These are phyloP conservation scores for Fregata magnificens DNA, from an alignment of 2,113 vertebrate genomes.

Conservation along the genomic window DNA sequence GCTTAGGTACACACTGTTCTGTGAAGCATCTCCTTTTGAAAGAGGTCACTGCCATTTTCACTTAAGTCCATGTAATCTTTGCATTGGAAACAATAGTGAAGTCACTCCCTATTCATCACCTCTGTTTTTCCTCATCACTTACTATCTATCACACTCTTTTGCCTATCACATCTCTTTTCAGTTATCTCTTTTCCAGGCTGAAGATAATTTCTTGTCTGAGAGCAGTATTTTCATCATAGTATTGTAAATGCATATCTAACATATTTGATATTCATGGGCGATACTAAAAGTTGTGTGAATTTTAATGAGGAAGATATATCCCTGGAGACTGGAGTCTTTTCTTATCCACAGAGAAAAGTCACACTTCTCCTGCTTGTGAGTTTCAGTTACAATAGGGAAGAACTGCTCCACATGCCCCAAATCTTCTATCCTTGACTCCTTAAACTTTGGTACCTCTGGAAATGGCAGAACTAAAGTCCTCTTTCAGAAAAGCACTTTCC, in stretches of 20 bases:
- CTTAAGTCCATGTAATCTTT: background rate
- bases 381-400: background rate
- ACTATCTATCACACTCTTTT: background rate
- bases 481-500: background rate
- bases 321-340: background rate
- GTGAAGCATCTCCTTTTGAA: background rate
- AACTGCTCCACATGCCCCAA: background rate
- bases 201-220: background rate
- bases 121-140: background rate
- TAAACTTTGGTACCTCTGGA: background rate
- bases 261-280: background rate
- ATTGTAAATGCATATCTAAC: background rate
- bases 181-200: background rate
- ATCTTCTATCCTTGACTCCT: background rate
- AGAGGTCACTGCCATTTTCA: background rate
- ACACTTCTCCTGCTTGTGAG: background rate
- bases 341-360: background rate
- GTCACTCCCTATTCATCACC: background rate
- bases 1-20: background rate
- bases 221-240: background rate
- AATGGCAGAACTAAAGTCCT: background rate
- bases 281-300: background rate
- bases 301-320: background rate
- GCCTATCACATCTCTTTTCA: background rate
- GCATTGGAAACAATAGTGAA: background rate